A percentile compares a stretch with the other conserved stretches of the same genome.
phyloP scores from a whole-genome alignment of 2,797 vertebrate species.

The Sebastes goodei region DNA sequence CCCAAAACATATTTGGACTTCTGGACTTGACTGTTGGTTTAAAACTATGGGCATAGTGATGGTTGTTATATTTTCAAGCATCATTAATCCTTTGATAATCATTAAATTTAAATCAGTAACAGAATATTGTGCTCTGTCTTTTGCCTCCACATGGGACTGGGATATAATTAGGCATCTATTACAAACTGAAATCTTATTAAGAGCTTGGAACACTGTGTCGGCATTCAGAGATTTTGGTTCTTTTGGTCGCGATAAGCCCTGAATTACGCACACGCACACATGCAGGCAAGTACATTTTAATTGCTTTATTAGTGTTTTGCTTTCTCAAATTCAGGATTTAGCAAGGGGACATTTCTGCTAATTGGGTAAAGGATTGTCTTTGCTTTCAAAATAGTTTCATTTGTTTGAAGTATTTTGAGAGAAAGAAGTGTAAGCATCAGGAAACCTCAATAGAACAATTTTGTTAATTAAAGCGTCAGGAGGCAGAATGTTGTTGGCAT shows the following conservation, averaged over 20 bases:
- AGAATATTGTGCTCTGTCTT: conserved; percentile 38
- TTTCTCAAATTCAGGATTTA: conserved; percentile 4
- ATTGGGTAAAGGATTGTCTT: not conserved
- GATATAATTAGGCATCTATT: conserved; percentile 71
- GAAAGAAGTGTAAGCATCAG: not conserved
- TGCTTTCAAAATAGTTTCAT: not conserved
- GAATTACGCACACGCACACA: not conserved
- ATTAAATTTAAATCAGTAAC: conserved; percentile 53
- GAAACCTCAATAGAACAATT: not conserved
- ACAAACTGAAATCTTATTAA: conserved; percentile 70
- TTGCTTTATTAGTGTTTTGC: conserved; percentile 16
- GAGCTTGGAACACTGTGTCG: conserved; percentile 61
- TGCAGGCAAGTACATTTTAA: conserved; percentile 12
- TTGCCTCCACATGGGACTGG: conserved; percentile 47
- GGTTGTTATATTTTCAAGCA: conserved; percentile 15
- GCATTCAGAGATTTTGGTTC: conserved; percentile 57
- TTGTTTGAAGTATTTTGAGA: not conserved
- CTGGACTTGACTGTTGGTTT: not conserved
- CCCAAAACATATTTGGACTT: not conserved
- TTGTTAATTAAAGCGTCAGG: not conserved
- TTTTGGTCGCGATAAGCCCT: conserved; percentile 47
- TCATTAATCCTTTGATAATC: conserved; percentile 51
- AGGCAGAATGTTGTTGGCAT: too few species aligned
- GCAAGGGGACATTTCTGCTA: not conserved
- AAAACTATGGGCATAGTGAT: not conserved